Evolutionary conservation across 2,888 invertebrate species (phyloP).

Genomic region (Acronicta psi): DNA sequence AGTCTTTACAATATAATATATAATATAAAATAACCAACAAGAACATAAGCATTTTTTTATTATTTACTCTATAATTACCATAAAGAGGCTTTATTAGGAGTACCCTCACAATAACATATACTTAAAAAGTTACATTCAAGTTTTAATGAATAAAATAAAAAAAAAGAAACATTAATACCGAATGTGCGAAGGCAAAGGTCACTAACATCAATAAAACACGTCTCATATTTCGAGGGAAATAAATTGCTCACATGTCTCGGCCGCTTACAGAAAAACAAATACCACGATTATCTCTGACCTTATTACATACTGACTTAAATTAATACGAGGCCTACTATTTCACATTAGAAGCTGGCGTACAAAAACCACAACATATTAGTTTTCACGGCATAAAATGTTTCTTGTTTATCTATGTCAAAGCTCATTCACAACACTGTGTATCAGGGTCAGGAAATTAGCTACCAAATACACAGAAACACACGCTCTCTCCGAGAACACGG

Average conservation of each 20-base stretch:
- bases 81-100: too few species aligned
- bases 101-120: too few species aligned
- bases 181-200: not conserved
- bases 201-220: not conserved
- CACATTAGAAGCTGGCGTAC: constrained; percentile 32
- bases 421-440: constrained; percentile 32
- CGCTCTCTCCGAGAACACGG: not conserved
- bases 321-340: constrained; percentile 43
- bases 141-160: not conserved
- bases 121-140: not conserved
- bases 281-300: constrained; percentile 38
- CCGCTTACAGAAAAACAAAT: constrained; percentile 32
- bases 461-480: constrained; percentile 20
- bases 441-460: constrained; percentile 37
- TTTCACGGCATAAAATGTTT: constrained; percentile 42
- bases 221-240: constrained; percentile 9
- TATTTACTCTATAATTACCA: too few species aligned
- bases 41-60: too few species aligned
- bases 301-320: constrained; percentile 47
- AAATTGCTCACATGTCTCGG: constrained; percentile 22
- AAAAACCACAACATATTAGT: constrained; percentile 45
- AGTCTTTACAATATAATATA: not conserved
- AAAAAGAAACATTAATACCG: not conserved
- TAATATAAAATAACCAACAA: too few species aligned
- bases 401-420: constrained; percentile 46